These are phyloP conservation scores for Thymelicus sylvestris DNA, from an alignment of 2,888 invertebrate genomes.

Conservation along the genomic window DNA sequence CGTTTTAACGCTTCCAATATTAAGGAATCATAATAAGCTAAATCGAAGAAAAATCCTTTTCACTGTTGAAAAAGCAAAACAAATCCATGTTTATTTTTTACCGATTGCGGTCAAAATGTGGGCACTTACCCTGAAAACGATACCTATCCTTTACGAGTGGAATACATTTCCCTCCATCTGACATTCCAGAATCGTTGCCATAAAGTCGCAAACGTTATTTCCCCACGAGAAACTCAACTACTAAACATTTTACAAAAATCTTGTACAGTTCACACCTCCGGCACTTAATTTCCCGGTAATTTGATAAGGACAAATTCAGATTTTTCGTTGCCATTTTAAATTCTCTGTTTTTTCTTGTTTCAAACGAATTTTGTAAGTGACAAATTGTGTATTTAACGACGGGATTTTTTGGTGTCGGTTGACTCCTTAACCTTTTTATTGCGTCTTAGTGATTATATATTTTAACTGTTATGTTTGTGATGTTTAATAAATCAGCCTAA, in stretches of 20 bases:
- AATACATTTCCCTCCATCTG: constrained; percentile 23
- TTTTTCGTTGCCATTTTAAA: constrained; percentile 20
- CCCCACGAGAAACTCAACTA: constrained; percentile 6
- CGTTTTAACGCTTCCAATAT: too few relatives aligned
- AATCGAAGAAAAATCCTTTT: too few relatives aligned
- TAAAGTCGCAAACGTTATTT: constrained; percentile 22
- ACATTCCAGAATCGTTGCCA: constrained; percentile 4
- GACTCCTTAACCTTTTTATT: constrained; percentile 22
- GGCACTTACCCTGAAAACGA: constrained; percentile 20
- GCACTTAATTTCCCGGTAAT: constrained; percentile 31
- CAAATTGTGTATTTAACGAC: constrained; percentile 31
- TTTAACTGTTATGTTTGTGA: not conserved
- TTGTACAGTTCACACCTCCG: constrained; percentile 26
- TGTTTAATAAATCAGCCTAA: too few relatives aligned
- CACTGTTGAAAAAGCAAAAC: too few relatives aligned
- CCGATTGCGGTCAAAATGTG: not conserved
- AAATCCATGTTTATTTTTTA: too few relatives aligned
- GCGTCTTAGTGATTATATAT: not conserved
- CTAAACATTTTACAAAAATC: constrained; percentile 12
- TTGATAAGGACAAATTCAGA: constrained; percentile 30
- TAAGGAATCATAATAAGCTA: too few relatives aligned
- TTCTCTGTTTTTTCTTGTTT: constrained; percentile 9
- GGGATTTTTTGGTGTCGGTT: constrained; percentile 7
- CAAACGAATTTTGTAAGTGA: constrained; percentile 5
- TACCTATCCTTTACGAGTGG: constrained; percentile 21